phyloP scores from a whole-genome alignment of 2,888 invertebrate species.

The Syritta pipiens region DNA sequence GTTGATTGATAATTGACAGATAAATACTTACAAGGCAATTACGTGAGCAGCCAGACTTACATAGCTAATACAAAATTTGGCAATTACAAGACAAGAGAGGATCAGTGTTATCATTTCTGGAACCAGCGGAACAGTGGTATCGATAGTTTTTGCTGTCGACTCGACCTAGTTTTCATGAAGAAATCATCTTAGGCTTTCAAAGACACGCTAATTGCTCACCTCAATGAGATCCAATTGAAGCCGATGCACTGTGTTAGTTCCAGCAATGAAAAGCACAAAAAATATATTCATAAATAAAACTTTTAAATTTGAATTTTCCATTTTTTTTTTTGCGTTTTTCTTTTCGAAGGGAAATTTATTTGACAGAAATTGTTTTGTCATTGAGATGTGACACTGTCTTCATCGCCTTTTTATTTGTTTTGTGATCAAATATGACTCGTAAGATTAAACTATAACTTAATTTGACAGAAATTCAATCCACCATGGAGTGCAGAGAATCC shows the following conservation, averaged over 20 bases:
- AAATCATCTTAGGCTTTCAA: neutral
- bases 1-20: neutral
- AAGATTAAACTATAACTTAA: conserved; percentile 29
- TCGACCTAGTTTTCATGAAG: conserved; percentile 12
- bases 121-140: conserved; percentile 67
- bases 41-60: conserved; percentile 74
- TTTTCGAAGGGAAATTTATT: neutral
- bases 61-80: conserved; percentile 74
- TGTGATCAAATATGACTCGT: neutral
- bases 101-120: conserved; percentile 72
- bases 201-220: conserved; percentile 35
- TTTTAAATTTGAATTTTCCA: conserved; percentile 51
- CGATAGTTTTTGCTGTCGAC: conserved; percentile 9
- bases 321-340: conserved; percentile 1
- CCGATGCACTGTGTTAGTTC: conserved; percentile 73
- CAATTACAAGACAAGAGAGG: conserved; percentile 72
- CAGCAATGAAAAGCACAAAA: conserved; percentile 73
- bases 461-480: conserved; percentile 83
- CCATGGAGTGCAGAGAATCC: conserved; percentile 86
- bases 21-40: conserved; percentile 75
- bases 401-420: too few relatives aligned
- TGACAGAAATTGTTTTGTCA: conserved; percentile 11
- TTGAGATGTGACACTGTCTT: neutral
- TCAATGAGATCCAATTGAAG: conserved; percentile 72
- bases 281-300: conserved; percentile 74